Evolutionary conservation across 2,888 invertebrate genomes (phyloP).

Genomic region (Trissolcus brochymenae): DNA sequence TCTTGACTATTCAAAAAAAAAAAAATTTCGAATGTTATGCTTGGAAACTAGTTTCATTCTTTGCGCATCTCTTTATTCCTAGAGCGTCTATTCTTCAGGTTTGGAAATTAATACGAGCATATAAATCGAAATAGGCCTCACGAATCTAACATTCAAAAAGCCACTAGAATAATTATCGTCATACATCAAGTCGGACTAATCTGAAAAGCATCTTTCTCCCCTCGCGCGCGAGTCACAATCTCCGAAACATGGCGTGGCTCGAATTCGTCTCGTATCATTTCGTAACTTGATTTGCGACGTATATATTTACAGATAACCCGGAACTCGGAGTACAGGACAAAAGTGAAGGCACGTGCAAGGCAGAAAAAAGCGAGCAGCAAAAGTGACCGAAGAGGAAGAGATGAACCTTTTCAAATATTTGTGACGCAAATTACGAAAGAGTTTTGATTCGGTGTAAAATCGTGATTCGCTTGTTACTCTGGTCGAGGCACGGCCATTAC

Average conservation of each 20-base stretch:
- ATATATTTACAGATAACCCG: constrained; percentile 33
- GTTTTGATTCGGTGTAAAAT: neutral
- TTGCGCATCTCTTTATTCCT: constrained; percentile 13
- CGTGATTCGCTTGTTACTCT: constrained; percentile 49
- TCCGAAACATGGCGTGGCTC: constrained; percentile 25
- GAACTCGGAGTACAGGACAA: constrained; percentile 19
- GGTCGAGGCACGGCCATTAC: constrained; percentile 15
- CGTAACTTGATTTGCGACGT: constrained; percentile 30
- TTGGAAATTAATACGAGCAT: constrained; percentile 10
- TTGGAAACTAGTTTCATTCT: constrained; percentile 16
- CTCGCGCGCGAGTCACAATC: constrained; percentile 28
- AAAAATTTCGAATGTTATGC: constrained; percentile 4
- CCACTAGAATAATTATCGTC: constrained; percentile 36
- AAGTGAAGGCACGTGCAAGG: neutral
- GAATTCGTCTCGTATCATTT: constrained; percentile 50
- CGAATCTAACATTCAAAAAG: constrained; percentile 28
- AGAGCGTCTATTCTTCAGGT: constrained; percentile 2
- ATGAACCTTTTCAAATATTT: constrained; percentile 38
- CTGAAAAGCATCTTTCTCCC: constrained; percentile 33
- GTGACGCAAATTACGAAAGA: constrained; percentile 47
- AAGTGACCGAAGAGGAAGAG: constrained; percentile 15
- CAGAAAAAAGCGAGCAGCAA: constrained; percentile 5
- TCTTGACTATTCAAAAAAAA: neutral
- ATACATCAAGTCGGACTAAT: constrained; percentile 42
- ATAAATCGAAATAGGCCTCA: constrained; percentile 14